Evolutionary conservation across 2,797 vertebrate genomes (phyloP), one percentile per base, ranked within the genome.

Genomic region (Miichthys miiuy): DNA sequence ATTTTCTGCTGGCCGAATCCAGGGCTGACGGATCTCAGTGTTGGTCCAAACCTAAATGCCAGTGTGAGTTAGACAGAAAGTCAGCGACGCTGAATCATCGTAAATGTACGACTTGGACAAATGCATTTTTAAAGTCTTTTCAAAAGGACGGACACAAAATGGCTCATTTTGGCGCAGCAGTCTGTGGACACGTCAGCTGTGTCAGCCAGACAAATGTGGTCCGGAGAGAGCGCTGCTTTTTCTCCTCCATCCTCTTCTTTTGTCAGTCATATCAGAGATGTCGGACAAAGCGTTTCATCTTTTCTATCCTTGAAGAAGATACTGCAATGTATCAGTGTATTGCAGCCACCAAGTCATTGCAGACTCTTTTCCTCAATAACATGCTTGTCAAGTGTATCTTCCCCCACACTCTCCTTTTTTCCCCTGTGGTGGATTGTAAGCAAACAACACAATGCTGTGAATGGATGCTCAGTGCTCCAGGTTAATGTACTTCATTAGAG

Each of bases 401-500:
- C n/a, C 60, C 61, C 44, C 13, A 52, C 10, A 8, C 9, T 17
- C 23, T 17, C 10, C 16, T 42, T 18, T 56, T 41, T 23, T 51
- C 20, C 62, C 67, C 63, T n/a, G 20, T 76, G 67, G 82, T 79
- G 65, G 64, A 51, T 79, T 79, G 60, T 86, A 74, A 86, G 83
- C 71, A 93, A 89, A 91, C 77, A 86, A 58, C 80, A 78, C 79
- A 66, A 51, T 61, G 34, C 48, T 73, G 63, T 80, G 78, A 90
- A 88, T 86, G 73, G 85, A 84, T 81, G 69, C 69, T 79, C 69
- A 50, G 58, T 74, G 77, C 80, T 88, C 54, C 88, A 89, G 90
- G 91, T 93, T 93, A 94, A 94, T 90, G 71, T 68, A 89, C 88
- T 91, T 92, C 88, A 93, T 94, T 93, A 92, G 79, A 90, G 87